Evolutionary conservation across 2,113 vertebrate species (phyloP), one percentile per base, ranked within the genome.

Genomic region (Prietella phreatophila): DNA sequence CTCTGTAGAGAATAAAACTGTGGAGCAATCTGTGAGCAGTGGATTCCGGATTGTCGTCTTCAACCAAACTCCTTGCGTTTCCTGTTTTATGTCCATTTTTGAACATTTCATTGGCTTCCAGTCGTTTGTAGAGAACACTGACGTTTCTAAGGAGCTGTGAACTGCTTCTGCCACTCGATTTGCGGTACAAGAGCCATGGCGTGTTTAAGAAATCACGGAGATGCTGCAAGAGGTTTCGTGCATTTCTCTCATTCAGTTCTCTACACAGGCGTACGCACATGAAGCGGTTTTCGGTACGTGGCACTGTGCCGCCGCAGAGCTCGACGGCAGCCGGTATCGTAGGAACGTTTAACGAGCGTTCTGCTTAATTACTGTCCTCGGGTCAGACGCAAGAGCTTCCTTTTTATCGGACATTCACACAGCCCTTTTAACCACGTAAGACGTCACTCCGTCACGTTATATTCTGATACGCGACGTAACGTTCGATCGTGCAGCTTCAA

Each of bases 1-100:
- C 91, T 90, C 93, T 92, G 86, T 95, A 92, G 93, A 93, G 82
- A 95, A 94, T 94, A 94, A 92, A 91, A 92, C 90, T 90, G 84
- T 93, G 84, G 73, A 84, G 56, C 83, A 89, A 75, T 90, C 86
- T 89, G 71, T 82, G 13, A 91, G 84, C n/a, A n/a, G 17, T 19
- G 50, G 69, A 56, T 50, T 73, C 47, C 19, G 30, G 11, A 47
- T 65, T 20, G 65, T 86, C 60, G 47, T 81, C 13, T 60, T 42
- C 19, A 22, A 19, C 36, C 8, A n/a, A 39, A 73, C 30, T 8
- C 6, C 8, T 60, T 10, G 1, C 14, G 4, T 15, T 39, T 42
- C 36, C 36, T 20, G 67, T 15, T 69, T 33, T 36, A 71, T 19
- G 33, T 71, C 1, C 5, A 71, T 2, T 20, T 78, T 50, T n/a